Conservation (phyloP, 2,888 invertebrate genomes). For the Coelopa pilipes region DNA sequence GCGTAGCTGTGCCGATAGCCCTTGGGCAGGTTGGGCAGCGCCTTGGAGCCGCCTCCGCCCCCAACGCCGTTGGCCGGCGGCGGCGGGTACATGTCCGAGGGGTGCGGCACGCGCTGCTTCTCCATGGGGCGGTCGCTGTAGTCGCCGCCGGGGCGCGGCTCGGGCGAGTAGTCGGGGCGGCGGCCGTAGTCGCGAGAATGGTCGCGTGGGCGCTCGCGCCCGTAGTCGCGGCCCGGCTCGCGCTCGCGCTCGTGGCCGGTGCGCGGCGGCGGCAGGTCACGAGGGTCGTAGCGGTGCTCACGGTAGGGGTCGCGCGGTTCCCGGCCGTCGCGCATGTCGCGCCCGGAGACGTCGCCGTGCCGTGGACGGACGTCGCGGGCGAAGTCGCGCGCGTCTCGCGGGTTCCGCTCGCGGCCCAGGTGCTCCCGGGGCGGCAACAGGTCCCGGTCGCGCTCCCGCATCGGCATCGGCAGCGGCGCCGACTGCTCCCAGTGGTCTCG, state of each 20-base stretch:
- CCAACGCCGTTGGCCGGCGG: conserved; percentile 48
- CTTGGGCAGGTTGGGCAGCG: conserved; percentile 62
- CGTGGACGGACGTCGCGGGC: conserved; percentile 34
- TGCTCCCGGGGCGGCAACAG: conserved; percentile 26
- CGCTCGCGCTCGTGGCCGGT: conserved; percentile 41
- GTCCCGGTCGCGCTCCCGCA: conserved; percentile 42
- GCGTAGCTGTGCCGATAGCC: conserved; percentile 67
- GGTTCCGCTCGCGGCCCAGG: conserved; percentile 7
- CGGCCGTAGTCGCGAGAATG: conserved; percentile 44
- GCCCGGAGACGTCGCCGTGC: too few species aligned
- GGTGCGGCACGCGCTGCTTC: conserved; percentile 40
- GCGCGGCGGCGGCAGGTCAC: conserved; percentile 9
- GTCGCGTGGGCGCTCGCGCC: conserved; percentile 42
- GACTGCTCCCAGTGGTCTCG: conserved; percentile 47
- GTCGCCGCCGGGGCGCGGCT: conserved; percentile 39
- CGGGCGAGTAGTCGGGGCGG: conserved; percentile 47
- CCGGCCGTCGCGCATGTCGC: conserved; percentile 29
- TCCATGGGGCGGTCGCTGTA: conserved; percentile 44
- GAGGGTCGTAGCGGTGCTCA: conserved; percentile 38
- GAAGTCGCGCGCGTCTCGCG: conserved; percentile 37
- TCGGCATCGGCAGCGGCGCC: conserved; percentile 22
- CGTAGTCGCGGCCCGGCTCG: conserved; percentile 34
- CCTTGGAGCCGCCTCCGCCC: conserved; percentile 55
- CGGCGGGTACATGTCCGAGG: conserved; percentile 49
- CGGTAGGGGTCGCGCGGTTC: conserved; percentile 42